phyloP scores from a whole-genome alignment of 2,113 vertebrate species.

The Oryzias woworae region DNA sequence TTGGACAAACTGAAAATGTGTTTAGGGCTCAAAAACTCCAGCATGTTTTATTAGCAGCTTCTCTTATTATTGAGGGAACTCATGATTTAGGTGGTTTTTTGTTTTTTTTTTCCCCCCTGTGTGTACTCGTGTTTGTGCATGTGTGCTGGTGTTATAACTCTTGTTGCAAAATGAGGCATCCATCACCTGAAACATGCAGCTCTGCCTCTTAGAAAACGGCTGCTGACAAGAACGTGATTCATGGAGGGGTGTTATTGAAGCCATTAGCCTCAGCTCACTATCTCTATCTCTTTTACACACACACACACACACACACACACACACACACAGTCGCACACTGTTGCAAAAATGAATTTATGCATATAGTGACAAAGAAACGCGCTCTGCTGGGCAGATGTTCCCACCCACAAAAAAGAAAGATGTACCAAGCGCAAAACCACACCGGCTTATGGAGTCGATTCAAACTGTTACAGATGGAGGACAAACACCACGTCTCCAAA shows the following conservation, averaged over 20 bases:
- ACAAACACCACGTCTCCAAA: slow-evolving; percentile 5
- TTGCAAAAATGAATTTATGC: background rate
- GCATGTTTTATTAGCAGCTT: background rate
- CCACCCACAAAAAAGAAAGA: too few relatives aligned
- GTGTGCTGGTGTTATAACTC: background rate
- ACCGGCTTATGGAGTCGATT: slow-evolving; percentile 10
- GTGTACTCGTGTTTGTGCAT: background rate
- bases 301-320: background rate
- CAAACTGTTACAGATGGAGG: slow-evolving; percentile 16
- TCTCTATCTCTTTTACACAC: background rate
- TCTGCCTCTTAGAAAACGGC: slow-evolving; percentile 12
- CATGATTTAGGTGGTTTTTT: background rate
- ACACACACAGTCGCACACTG: slow-evolving; percentile 1
- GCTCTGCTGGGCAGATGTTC: background rate
- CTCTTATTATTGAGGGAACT: background rate
- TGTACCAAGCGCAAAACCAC: slow-evolving; percentile 11
- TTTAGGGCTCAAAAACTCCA: background rate
- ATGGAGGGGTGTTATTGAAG: slow-evolving; percentile 16
- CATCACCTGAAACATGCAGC: slow-evolving; percentile 18
- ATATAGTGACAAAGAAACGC: background rate
- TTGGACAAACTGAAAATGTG: too few relatives aligned
- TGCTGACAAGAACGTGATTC: slow-evolving; percentile 25
- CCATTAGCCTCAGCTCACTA: slow-evolving; percentile 20
- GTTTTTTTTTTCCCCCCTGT: too few relatives aligned
- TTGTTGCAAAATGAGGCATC: slow-evolving; percentile 18